phyloP scores from a whole-genome alignment of 2,888 invertebrate genomes.

The Heliconius ethilla region DNA sequence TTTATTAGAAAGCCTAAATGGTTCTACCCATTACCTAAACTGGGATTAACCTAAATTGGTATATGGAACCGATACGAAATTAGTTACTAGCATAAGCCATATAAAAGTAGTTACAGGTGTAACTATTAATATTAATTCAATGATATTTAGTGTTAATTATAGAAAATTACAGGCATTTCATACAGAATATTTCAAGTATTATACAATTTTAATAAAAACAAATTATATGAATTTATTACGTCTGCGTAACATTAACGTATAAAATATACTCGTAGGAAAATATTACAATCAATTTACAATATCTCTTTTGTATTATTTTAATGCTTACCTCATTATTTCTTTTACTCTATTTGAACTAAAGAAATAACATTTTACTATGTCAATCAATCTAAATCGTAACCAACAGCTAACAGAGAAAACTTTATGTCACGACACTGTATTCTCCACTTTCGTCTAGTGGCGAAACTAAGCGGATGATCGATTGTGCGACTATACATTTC shows the following conservation, averaged over 20 bases:
- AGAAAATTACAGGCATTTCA: background rate
- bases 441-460: no score
- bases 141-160: background rate
- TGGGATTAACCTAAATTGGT: background rate
- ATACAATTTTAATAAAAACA: background rate
- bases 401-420: no score
- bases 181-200: background rate
- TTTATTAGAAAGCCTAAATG: background rate
- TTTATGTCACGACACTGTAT: no score
- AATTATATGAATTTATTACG: background rate
- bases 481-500: no score
- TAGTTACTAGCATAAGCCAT: background rate
- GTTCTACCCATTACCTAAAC: conserved; percentile 1
- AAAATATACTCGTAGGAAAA: background rate
- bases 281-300: background rate
- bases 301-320: background rate
- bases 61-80: conserved; percentile 7
- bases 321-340: background rate
- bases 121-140: background rate
- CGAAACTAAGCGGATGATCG: no score
- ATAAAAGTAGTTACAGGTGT: background rate
- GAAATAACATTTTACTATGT: background rate
- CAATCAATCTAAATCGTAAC: background rate
- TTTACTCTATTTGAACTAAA: background rate
- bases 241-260: background rate